These are phyloP conservation scores for Drosophila carrolli DNA, from an alignment of 1,140 invertebrate genomes.

Conservation along the genomic window DNA sequence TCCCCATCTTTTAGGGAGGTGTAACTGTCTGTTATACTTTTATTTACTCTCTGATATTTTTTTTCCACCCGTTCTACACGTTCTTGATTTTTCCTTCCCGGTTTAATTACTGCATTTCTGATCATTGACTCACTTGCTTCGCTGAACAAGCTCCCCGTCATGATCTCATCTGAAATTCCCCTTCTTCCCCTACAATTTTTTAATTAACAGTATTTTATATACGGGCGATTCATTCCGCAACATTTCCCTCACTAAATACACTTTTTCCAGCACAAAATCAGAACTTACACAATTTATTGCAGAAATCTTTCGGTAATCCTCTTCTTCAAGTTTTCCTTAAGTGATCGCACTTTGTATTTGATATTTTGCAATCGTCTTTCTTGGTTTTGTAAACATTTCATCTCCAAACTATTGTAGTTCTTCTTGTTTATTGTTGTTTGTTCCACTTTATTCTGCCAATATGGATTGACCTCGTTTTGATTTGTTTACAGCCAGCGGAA, in stretches of 20 bases:
- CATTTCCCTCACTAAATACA: slow-evolving; percentile 12
- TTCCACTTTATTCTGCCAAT: slow-evolving; percentile 53
- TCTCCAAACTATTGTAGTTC: slow-evolving; percentile 5
- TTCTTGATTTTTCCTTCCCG: neutral
- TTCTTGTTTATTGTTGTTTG: slow-evolving; percentile 8
- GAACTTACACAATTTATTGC: slow-evolving; percentile 4
- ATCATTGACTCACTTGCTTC: slow-evolving; percentile 33
- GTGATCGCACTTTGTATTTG: slow-evolving; percentile 23
- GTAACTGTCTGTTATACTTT: neutral
- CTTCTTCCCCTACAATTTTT: slow-evolving; percentile 1
- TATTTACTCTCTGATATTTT: neutral
- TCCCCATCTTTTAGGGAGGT: neutral
- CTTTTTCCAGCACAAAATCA: neutral
- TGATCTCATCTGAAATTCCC: slow-evolving; percentile 21
- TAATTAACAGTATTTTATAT: slow-evolving; percentile 47
- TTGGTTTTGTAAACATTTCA: slow-evolving; percentile 30
- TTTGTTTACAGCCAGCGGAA: slow-evolving; percentile 61
- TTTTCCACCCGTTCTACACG: neutral
- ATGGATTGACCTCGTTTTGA: slow-evolving; percentile 67
- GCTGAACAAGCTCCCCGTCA: slow-evolving; percentile 10
- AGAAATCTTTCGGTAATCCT: neutral
- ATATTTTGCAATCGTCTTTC: slow-evolving; percentile 33
- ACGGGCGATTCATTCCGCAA: slow-evolving; percentile 37
- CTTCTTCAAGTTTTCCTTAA: neutral
- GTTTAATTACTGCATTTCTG: slow-evolving; percentile 18